phyloP scores from a whole-genome alignment of 1,140 invertebrate species.

The Ectropis grisescens region DNA sequence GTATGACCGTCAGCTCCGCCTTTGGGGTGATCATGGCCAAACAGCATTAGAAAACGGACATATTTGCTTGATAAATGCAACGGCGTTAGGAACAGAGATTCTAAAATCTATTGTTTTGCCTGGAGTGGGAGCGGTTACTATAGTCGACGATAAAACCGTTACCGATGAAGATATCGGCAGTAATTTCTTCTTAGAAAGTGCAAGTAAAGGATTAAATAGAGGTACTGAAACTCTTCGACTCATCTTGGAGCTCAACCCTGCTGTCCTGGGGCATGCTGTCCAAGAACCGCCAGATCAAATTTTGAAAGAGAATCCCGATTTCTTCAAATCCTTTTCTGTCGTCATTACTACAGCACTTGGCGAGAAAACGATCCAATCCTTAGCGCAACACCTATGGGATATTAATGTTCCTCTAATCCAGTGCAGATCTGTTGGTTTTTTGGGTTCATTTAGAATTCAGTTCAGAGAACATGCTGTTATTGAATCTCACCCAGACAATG shows the following conservation, averaged over 20 bases:
- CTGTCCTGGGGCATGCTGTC: slow-evolving; percentile 93
- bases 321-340: slow-evolving; percentile 90
- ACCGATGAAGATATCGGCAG: slow-evolving; percentile 92
- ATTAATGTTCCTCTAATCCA: slow-evolving; percentile 88
- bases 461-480: slow-evolving; percentile 92
- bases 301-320: slow-evolving; percentile 87
- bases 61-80: slow-evolving; percentile 96
- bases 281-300: slow-evolving; percentile 90
- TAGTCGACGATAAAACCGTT: slow-evolving; percentile 91
- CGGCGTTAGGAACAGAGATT: slow-evolving; percentile 94
- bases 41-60: slow-evolving; percentile 86
- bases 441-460: slow-evolving; percentile 93
- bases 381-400: slow-evolving; percentile 89
- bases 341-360: slow-evolving; percentile 89
- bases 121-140: slow-evolving; percentile 96
- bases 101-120: slow-evolving; percentile 95
- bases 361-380: slow-evolving; percentile 82
- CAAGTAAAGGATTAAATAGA: slow-evolving; percentile 84
- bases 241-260: slow-evolving; percentile 92
- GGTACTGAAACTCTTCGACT: slow-evolving; percentile 87
- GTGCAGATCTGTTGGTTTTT: slow-evolving; percentile 91
- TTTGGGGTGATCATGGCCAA: slow-evolving; percentile 99
- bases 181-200: slow-evolving; percentile 92
- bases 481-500: slow-evolving; percentile 95
- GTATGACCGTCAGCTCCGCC: slow-evolving; percentile 91